These are phyloP conservation scores for Tachypleus tridentatus DNA, from an alignment of 1,140 invertebrate species.

Conservation along the genomic window DNA sequence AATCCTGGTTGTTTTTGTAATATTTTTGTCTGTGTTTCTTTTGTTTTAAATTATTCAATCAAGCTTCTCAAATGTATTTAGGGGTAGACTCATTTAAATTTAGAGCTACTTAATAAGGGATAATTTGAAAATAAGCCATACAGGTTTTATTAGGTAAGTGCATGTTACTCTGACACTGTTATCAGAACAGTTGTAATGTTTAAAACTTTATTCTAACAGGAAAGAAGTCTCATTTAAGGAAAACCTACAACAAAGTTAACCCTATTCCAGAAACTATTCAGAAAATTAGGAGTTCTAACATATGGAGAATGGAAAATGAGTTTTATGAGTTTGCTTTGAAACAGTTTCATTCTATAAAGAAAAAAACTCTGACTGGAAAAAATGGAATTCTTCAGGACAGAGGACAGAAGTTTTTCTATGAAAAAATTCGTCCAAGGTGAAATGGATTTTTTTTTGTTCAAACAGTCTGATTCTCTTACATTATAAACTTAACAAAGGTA, in stretches of 20 bases:
- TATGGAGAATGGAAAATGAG: constrained; percentile 98
- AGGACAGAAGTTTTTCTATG: constrained; percentile 76
- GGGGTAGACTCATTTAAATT: no score
- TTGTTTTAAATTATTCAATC: no score
- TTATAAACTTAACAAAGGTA: no score
- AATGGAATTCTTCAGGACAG: constrained; percentile 49
- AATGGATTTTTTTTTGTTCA: not conserved
- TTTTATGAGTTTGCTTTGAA: constrained; percentile 86
- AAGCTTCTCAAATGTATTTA: no score
- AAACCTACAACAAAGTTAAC: constrained; percentile 80
- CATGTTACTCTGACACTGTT: constrained; percentile 14
- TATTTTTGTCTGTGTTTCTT: no score
- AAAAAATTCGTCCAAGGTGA: constrained; percentile 88
- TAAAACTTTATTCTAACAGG: constrained; percentile 38
- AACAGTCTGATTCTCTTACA: no score
- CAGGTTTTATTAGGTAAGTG: not conserved
- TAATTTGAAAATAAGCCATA: constrained; percentile 1
- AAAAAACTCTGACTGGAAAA: constrained; percentile 40
- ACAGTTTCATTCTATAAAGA: constrained; percentile 84
- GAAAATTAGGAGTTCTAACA: constrained; percentile 40
- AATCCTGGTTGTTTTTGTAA: no score
- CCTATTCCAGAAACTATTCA: constrained; percentile 70
- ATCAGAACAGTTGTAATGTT: no score
- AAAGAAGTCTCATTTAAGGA: constrained; percentile 80
- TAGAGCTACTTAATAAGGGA: constrained; percentile 1